Evolutionary conservation across 2,113 vertebrate species (phyloP).

Genomic region (Oreochromis aureus): DNA sequence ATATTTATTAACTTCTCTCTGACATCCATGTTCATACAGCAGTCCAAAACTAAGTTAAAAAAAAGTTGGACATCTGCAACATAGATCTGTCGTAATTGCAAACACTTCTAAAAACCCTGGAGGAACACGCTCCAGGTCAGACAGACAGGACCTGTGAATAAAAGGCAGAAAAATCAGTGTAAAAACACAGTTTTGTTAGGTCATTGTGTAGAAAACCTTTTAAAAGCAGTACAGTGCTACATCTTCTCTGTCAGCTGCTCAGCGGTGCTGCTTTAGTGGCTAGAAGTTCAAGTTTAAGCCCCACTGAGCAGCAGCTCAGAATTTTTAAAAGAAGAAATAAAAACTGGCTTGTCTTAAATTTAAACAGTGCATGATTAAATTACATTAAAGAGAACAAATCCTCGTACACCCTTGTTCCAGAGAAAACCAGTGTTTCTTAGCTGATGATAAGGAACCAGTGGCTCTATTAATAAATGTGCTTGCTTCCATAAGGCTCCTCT

Average conservation of each 20-base stretch:
- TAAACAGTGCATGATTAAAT: background rate
- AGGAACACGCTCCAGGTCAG: background rate
- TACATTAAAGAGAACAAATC: background rate
- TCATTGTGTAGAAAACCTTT: background rate
- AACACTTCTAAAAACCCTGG: background rate
- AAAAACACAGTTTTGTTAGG: background rate
- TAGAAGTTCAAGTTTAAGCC: background rate
- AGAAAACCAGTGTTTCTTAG: background rate
- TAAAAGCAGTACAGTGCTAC: background rate
- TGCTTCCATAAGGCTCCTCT: background rate
- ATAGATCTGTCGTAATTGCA: background rate
- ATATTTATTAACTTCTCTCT: background rate
- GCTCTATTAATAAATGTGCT: background rate
- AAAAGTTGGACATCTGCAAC: background rate
- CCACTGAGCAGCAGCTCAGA: background rate
- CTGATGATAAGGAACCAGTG: background rate
- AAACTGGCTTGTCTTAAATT: background rate
- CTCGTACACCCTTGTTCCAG: no score
- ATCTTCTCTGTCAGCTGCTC: background rate
- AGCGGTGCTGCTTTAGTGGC: background rate
- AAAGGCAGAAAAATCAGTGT: background rate
- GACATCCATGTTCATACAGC: background rate
- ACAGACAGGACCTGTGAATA: background rate
- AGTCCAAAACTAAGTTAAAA: background rate
- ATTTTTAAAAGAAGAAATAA: background rate